Evolutionary conservation across 2,888 invertebrate genomes (phyloP), one percentile per base, ranked within the genome.

Genomic region (Cephus rjabovi): DNA sequence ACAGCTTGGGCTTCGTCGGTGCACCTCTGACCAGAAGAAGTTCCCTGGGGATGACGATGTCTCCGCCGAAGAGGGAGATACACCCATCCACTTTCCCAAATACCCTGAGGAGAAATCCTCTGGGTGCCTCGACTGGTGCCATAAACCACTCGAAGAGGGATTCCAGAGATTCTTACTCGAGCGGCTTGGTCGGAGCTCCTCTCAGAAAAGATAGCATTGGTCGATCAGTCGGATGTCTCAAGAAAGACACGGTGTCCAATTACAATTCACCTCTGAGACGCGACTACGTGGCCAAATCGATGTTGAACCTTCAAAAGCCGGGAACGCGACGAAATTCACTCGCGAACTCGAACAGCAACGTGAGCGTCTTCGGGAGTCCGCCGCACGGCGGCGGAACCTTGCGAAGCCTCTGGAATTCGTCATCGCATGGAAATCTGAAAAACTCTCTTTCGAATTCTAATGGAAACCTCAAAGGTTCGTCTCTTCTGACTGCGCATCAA

Each of bases 71-170:
- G 81, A 93, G 93, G 6, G 95, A 95, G 83, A 84, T 95, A 82
- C 96, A 96, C 89, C 96, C 96, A 0, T 95, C 95, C 34, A 93
- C 94, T 35, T 96, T 96, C 88, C 95, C 96, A 75, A 94, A 94
- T 82, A 93, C 94, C 71, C 92, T 96, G 77, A 93, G 96, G 1
- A 93, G 94, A 77, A 94, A 95, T 84, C 93, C 93, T 0, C 90
- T 93, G 81, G 93, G 93, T 0, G 88, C 90, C 0, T 92, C 92
- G 1, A 89, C 87, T 79, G 87, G 90, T 3, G 86, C 91, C 11
- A 87, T 91, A 76, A 89, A 90, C 82, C 84, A 88, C 76, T 78
- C 83, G 30, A 86, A 83, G 23, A 87, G 87, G 11, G 40, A 40
- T 0, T 15, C 40, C 1, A 88, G 83, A 75, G 90, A 90, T 34